A percentile compares a stretch with the other conserved stretches of the same genome.
Evolutionary conservation across 2,797 vertebrate species (phyloP).

Genomic region (Coendou prehensilis): DNA sequence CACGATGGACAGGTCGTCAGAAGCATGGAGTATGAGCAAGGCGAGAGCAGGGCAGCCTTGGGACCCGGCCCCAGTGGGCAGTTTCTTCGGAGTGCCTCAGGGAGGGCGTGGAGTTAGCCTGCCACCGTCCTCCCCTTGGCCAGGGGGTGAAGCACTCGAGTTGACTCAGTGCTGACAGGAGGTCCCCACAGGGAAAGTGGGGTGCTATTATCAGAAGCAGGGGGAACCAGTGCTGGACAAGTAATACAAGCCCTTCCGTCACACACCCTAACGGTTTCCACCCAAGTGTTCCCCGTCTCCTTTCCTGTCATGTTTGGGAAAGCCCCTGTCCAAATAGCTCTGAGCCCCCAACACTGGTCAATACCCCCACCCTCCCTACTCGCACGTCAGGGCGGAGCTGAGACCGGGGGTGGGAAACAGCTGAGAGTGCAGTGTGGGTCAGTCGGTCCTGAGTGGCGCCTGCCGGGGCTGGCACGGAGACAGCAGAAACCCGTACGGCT

Average conservation of each 20-base stretch:
- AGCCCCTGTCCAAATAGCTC: background rate
- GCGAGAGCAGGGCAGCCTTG: background rate
- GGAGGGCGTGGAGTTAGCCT: background rate
- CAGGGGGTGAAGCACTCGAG: background rate
- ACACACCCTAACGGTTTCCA: background rate
- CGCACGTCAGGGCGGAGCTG: background rate
- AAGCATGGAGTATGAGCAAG: background rate
- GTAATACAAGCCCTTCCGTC: accelerated
- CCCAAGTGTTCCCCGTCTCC: background rate
- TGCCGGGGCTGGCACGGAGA: background rate
- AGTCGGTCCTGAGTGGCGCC: background rate
- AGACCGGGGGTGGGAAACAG: background rate
- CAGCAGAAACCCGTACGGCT: background rate
- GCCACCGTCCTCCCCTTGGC: background rate
- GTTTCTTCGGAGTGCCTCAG: background rate
- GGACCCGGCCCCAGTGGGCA: background rate
- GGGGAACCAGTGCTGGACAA: background rate
- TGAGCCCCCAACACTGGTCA: background rate
- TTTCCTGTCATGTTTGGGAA: background rate
- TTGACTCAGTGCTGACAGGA: background rate
- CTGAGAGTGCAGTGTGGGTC: background rate
- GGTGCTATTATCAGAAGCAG: background rate
- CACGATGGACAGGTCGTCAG: background rate
- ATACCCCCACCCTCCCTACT: background rate
- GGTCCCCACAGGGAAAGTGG: background rate